These are phyloP conservation scores for Antennarius striatus DNA, from an alignment of 2,113 vertebrate species.

Conservation along the genomic window DNA sequence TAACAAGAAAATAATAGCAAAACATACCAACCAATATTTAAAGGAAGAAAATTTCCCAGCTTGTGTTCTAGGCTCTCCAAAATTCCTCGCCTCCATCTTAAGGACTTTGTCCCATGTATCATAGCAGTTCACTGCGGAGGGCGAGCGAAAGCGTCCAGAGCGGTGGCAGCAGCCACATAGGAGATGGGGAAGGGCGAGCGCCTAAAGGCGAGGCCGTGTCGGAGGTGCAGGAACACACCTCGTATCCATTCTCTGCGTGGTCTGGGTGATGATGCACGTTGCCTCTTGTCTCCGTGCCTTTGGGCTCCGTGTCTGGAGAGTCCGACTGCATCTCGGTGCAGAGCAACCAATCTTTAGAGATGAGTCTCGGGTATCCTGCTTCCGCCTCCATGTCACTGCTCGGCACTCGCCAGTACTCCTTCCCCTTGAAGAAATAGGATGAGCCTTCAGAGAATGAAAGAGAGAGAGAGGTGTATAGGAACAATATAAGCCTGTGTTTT, in stretches of 20 bases:
- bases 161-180: slow-evolving; percentile 43
- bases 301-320: slow-evolving; percentile 71
- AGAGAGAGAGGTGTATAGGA: neutral
- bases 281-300: slow-evolving; percentile 69
- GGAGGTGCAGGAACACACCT: slow-evolving; percentile 92
- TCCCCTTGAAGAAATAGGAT: slow-evolving; percentile 94
- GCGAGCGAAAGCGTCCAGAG: slow-evolving; percentile 76
- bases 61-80: slow-evolving; percentile 23
- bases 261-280: slow-evolving; percentile 79
- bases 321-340: slow-evolving; percentile 86
- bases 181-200: slow-evolving; percentile 28
- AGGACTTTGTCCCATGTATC: slow-evolving; percentile 59
- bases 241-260: slow-evolving; percentile 84
- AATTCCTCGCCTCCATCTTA: neutral
- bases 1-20: slow-evolving; percentile 53
- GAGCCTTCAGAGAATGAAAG: slow-evolving; percentile 77
- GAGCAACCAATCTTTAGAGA: slow-evolving; percentile 91
- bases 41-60: slow-evolving; percentile 56
- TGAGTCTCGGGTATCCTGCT: slow-evolving; percentile 84
- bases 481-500: neutral
- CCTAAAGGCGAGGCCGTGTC: slow-evolving; percentile 47
- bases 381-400: slow-evolving; percentile 87
- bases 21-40: slow-evolving; percentile 54
- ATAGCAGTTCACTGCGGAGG: slow-evolving; percentile 45
- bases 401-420: slow-evolving; percentile 92